Evolutionary conservation across 2,113 vertebrate species (phyloP), one percentile per base, ranked within the genome.

Genomic region (Malaclemys terrapin): DNA sequence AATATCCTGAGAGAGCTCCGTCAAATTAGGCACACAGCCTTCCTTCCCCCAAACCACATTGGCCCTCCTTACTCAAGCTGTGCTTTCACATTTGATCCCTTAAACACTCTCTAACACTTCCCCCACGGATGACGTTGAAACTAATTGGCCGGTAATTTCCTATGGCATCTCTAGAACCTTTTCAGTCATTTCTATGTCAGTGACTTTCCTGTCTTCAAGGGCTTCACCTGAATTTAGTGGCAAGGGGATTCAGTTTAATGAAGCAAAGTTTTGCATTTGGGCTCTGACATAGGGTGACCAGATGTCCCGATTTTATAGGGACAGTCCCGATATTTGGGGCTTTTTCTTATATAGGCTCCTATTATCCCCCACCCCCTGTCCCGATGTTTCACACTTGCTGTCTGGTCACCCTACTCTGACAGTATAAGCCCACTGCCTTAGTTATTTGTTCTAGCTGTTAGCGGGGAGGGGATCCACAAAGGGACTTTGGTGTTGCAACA

Each of bases 51-150:
- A 94, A 94, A 95, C 65, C 90, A n/a, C 90, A 92, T 91, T 42
- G 85, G 79, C 91, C 87, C 87, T 91, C 42, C 9, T 94, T 91
- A 49, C 81, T 97, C 96, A 89, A 97, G 96, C 96, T 96, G 96
- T 84, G 96, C 96, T 95, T 96, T 93, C 90, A 57, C 96, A 47
- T 94, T 95, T 96, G 92, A 96, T 96, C 96, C 95, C 93, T 54
- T 53, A 88, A 94, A 87, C 19, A 93, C 95, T 96, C 96, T 96
- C 93, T 95, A 87, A 93, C 22, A 87, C 89, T 85, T 91, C 72
- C 94, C 95, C 90, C 95, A 65, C 79, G 19, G 3, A 31, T 57
- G 89, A 89, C 0, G 87, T 59, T 91, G 96, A 95, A 96, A 88
- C 84, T 95, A 94, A 97, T 96, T 93, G 94, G 85, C 45, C 80